Percentiles rank a stretch among this genome's conserved stretches.
phyloP scores from a whole-genome alignment of 2,888 invertebrate genomes.

The Rhamnusium bicolor region DNA sequence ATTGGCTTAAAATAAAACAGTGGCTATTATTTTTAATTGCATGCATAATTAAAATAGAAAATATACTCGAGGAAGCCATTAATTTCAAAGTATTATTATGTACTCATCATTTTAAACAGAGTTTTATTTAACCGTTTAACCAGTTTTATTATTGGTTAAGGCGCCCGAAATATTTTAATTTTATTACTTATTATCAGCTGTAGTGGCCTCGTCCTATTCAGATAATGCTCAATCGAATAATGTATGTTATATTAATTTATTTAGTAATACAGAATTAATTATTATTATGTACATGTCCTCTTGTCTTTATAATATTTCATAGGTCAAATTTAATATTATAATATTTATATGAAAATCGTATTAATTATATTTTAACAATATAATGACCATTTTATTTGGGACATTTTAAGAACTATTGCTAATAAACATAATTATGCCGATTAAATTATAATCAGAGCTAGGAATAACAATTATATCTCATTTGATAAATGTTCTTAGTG shows the following conservation, averaged over 20 bases:
- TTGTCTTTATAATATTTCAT: slow-evolving; percentile 25
- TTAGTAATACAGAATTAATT: slow-evolving; percentile 30
- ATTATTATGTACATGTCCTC: slow-evolving; percentile 30
- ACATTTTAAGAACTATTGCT: background rate
- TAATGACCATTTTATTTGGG: background rate
- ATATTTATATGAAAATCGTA: background rate
- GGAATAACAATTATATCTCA: background rate
- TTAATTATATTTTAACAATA: slow-evolving; percentile 15
- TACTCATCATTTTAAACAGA: slow-evolving; percentile 32
- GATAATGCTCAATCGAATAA: slow-evolving; percentile 31
- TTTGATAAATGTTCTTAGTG: background rate
- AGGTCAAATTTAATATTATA: slow-evolving; percentile 31
- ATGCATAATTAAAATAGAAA: slow-evolving; percentile 30
- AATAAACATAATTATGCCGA: background rate
- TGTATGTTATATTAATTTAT: slow-evolving; percentile 24
- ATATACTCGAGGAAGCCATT: slow-evolving; percentile 20
- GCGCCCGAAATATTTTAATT: slow-evolving; percentile 37
- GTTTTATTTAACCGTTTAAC: slow-evolving; percentile 20
- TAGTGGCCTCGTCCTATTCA: slow-evolving; percentile 38
- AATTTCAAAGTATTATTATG: slow-evolving; percentile 19
- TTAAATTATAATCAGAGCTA: background rate
- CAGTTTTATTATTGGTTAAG: slow-evolving; percentile 28
- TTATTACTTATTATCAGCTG: slow-evolving; percentile 36
- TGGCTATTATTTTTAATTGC: slow-evolving; percentile 41
- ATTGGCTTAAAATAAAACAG: slow-evolving; percentile 32